These are phyloP conservation scores for Therioaphis trifolii DNA, from an alignment of 2,888 invertebrate genomes.

Conservation along the genomic window DNA sequence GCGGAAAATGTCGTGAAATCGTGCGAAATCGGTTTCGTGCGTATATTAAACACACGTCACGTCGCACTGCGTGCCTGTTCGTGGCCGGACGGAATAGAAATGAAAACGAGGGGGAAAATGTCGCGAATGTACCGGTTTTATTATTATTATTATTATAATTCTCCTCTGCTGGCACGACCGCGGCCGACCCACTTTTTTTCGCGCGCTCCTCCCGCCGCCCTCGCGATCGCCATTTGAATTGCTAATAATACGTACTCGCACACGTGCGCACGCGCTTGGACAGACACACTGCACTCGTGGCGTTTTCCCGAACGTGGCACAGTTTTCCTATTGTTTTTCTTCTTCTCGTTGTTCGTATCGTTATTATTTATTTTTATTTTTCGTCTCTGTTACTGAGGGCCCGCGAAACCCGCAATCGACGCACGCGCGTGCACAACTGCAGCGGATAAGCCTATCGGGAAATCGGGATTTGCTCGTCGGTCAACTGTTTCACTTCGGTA, in stretches of 20 bases:
- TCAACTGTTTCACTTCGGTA: no score
- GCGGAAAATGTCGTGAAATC: conserved; percentile 46
- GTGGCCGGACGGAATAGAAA: not conserved
- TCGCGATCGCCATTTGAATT: not conserved
- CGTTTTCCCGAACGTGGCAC: not conserved
- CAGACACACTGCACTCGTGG: no score
- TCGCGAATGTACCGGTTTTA: conserved; percentile 1
- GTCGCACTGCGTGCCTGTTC: not conserved
- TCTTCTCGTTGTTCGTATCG: no score
- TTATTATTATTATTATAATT: not conserved
- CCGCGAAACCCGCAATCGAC: no score
- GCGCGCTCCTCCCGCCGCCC: not conserved
- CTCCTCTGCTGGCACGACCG: no score
- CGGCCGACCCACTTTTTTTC: conserved; percentile 41
- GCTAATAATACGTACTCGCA: conserved; percentile 9
- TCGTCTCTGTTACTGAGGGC: no score
- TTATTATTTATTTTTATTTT: no score
- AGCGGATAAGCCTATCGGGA: no score
- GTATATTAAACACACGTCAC: no score
- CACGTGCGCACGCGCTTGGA: not conserved
- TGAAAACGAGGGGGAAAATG: not conserved
- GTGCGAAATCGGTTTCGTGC: conserved; percentile 38
- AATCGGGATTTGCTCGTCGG: no score
- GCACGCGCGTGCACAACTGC: no score
- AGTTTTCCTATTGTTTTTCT: not conserved